These are phyloP conservation scores for Campylorhamphus procurvoides DNA, from an alignment of 2,113 vertebrate species.

Conservation along the genomic window DNA sequence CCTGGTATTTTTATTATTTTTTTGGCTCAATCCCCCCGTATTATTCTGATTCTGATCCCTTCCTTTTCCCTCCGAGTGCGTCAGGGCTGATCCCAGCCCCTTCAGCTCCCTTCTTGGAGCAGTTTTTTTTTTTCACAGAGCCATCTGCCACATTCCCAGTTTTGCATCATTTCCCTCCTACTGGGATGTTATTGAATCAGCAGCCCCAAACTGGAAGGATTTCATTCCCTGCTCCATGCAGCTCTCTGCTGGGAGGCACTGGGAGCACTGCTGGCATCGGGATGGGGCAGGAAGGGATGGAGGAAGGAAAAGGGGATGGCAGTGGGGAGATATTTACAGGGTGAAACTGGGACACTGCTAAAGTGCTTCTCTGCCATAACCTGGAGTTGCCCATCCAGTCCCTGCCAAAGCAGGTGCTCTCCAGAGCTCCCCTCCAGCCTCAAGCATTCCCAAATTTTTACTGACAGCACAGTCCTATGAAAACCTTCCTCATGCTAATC, in stretches of 20 bases:
- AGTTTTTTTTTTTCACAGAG: background rate
- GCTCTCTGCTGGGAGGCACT: background rate
- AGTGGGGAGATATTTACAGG: background rate
- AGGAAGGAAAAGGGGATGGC: background rate
- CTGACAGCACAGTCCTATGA: background rate
- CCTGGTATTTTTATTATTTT: background rate
- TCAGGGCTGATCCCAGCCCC: background rate
- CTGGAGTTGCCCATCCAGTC: rapidly evolving
- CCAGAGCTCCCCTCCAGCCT: background rate
- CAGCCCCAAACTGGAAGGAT: background rate
- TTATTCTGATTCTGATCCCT: background rate
- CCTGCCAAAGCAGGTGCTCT: background rate
- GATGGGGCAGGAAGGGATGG: background rate
- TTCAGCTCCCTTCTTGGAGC: background rate
- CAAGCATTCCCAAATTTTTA: background rate
- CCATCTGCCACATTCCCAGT: constrained; percentile 16
- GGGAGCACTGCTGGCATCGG: rapidly evolving
- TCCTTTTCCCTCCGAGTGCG: background rate
- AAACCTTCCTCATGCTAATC: background rate
- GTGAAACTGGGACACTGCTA: rapidly evolving
- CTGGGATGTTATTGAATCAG: background rate
- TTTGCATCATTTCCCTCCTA: background rate
- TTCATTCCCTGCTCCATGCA: background rate
- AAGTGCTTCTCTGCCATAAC: rapidly evolving
- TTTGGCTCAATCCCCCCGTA: too few species aligned